A percentile compares a stretch with the other conserved stretches of the same genome.
Evolutionary conservation across 1,140 invertebrate genomes (phyloP).

Genomic region (Charaxes varanes): DNA sequence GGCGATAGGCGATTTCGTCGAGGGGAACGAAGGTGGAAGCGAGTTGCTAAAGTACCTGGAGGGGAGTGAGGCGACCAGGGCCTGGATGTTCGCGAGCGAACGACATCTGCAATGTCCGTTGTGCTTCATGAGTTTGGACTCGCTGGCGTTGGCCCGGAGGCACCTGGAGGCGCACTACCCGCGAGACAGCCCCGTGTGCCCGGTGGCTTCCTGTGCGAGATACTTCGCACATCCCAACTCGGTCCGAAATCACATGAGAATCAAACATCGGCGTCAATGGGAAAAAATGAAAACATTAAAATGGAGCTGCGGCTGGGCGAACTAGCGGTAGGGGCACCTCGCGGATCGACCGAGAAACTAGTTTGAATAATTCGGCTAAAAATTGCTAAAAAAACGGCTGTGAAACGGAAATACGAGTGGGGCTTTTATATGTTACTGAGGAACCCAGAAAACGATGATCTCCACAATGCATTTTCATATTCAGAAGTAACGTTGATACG

Average conservation of each 20-base stretch:
- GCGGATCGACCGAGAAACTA: constrained; percentile 8
- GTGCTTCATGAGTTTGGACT: constrained; percentile 77
- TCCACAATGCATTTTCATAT: constrained; percentile 62
- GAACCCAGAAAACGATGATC: constrained; percentile 42
- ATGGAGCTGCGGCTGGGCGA: constrained; percentile 78
- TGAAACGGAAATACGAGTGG: constrained; percentile 53
- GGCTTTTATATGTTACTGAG: constrained; percentile 32
- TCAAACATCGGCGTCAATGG: constrained; percentile 86
- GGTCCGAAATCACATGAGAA: constrained; percentile 88
- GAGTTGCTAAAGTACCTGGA: constrained; percentile 36
- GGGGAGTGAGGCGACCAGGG: constrained; percentile 26
- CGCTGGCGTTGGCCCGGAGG: constrained; percentile 78
- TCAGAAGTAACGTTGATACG: constrained; percentile 46
- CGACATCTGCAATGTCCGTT: constrained; percentile 83
- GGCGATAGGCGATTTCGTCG: constrained; percentile 36
- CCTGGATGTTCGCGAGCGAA: constrained; percentile 20
- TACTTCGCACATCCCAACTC: constrained; percentile 87
- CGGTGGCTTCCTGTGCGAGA: constrained; percentile 82
- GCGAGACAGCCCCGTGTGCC: constrained; percentile 85
- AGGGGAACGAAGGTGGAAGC: constrained; percentile 29
- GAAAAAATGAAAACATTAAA: constrained; percentile 87
- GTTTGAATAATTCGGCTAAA: constrained; percentile 24
- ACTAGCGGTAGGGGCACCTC: constrained; percentile 14
- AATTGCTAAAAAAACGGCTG: constrained; percentile 45
- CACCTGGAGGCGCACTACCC: constrained; percentile 88